Base-by-base conservation (phyloP, 2,113 vertebrate species). In the Stictonetta naevosa region DNA sequence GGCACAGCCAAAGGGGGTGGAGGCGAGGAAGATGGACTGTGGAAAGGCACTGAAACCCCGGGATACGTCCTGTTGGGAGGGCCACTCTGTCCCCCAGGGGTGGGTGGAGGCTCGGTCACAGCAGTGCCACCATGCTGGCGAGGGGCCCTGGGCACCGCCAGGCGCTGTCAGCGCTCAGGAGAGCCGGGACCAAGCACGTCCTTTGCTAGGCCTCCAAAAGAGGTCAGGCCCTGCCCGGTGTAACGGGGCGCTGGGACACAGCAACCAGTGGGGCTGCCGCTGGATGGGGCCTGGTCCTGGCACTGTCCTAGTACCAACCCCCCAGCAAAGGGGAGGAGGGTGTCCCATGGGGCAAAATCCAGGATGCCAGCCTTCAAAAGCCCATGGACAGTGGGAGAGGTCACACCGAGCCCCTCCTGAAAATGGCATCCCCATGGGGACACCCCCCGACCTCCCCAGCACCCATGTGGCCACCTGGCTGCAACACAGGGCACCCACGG, bases 181-280 rank as follows among this genome's bases (percentile, higher is more conserved):
- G 11, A 22, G 23, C 3, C 1, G 40, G 48, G 18, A 67, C 4
- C 20, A 21, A 64, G 17, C 13, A 55, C 0, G 3, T 13, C 38
- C n/a, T 60, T 20, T 1, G 0, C 56, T 33, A 16, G 8, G 50
- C 6, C 46, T 53, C 22, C 42, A 17, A 50, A 83, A 83, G 46
- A 48, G 21, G 17, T 8, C 55, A 33, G 64, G 8, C 40, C 52
- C n/a, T 19, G 18, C 12, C 34, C 16, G 18, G 6, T 25, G 11
- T 18, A 55, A 66, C 0, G 2, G 48, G 8, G 14, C 44, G 77
- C 26, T 0, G 1, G 18, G 33, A 21, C 33, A n/a, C 58, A 26
- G 52, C 11, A 8, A 53, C 25, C 52, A n/a, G 58, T 7, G 3
- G 46, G 46, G 46, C 21, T 10, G 21, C 17, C 19, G 4, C 19